Base-by-base conservation (phyloP, 1,140 invertebrate genomes). In the Sitobion miscanthi region DNA sequence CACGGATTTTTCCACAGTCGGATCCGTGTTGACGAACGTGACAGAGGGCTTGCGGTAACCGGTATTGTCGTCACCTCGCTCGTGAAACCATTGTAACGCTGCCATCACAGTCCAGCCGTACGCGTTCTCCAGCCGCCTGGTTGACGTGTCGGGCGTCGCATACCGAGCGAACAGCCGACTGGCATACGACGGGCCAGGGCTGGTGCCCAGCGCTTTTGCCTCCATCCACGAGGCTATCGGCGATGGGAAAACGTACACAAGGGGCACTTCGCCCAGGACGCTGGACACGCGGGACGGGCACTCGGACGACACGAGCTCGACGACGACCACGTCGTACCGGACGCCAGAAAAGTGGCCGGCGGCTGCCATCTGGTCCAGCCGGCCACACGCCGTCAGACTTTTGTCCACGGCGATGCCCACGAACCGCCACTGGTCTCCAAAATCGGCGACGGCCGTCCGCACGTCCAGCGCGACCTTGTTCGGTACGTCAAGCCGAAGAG, bases 21-120 rank as follows among this genome's bases (percentile, higher is more conserved):
- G 95, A 95, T 97, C 96, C 38, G 95, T 95, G 94, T 97, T 97
- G 0, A 95, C 94, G 30, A 97, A 94, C 38, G 96, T 94, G 62
- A 97, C 94, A 49, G 96, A 95, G 93, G 91, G 94, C 69, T 95
- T 96, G 47, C 94, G 95, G 83, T 96, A 94, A 30, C 93, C 89
- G 1, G 94, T 42, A 8, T 96, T 95, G 30, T 45, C 90, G 62
- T 9, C 90, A 1, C 14, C 62, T 23, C 30, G 45, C 45, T 91
- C 90, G 62, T 91, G n/a, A 1, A 77, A 47, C 62, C 69, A 91
- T 5, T 91, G 62, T n/a, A 91, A 47, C 30, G 62, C 35, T 11
- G 23, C 42, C 54, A 45, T 77, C 14, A 91, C 57, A 0, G 45
- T 45, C 62, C 62, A 69, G 8, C 62, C 62, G 62, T 91, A 77